Conservation (phyloP, 2,888 invertebrate genomes). For the Rhingia rostrata region DNA sequence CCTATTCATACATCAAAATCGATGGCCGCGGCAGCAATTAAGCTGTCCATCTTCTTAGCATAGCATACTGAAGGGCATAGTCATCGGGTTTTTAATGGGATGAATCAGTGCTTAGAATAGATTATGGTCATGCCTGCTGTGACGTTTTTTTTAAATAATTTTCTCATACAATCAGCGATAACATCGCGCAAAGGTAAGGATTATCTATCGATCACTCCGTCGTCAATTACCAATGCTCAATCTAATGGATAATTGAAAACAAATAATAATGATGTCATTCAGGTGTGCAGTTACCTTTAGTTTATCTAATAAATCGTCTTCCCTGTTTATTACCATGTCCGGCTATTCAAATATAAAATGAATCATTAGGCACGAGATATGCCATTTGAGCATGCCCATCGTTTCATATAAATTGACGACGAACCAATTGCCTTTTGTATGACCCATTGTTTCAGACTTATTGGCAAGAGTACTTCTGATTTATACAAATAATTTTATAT, state of each 20-base stretch:
- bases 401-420: too few relatives aligned
- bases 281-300: constrained; percentile 25
- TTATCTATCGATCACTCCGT: constrained; percentile 19
- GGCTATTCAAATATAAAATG: constrained; percentile 49
- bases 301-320: constrained; percentile 45
- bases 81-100: constrained; percentile 30
- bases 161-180: constrained; percentile 43
- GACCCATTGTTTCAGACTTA: too few relatives aligned
- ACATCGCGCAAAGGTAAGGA: constrained; percentile 7
- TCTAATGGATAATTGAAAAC: constrained; percentile 31
- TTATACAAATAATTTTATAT: too few relatives aligned
- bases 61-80: constrained; percentile 52
- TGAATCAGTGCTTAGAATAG: constrained; percentile 60
- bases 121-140: constrained; percentile 40
- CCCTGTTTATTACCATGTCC: constrained; percentile 40
- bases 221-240: constrained; percentile 2
- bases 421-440: neutral
- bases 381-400: neutral
- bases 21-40: constrained; percentile 46
- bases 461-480: too few relatives aligned
- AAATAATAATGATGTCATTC: constrained; percentile 51
- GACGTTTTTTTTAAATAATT: constrained; percentile 28
- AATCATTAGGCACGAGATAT: constrained; percentile 36
- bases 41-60: constrained; percentile 56
- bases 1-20: constrained; percentile 19